These are phyloP conservation scores for Argentina silus DNA, from an alignment of 2,797 vertebrate genomes.

Conservation along the genomic window DNA sequence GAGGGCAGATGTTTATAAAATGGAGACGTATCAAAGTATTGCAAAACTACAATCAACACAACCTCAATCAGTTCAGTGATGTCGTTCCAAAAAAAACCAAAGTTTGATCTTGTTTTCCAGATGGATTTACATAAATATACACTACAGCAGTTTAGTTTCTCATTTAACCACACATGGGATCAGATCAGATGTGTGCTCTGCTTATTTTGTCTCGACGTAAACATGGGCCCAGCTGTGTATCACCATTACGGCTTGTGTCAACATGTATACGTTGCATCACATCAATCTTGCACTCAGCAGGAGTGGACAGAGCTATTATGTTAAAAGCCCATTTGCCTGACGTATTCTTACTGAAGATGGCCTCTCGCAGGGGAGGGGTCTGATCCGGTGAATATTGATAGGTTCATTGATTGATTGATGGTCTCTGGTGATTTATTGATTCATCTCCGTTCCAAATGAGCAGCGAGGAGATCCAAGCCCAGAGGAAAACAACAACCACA, in stretches of 20 bases:
- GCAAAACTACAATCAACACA: conserved; percentile 39
- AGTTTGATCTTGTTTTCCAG: conserved; percentile 60
- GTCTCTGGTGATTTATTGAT: conserved; percentile 67
- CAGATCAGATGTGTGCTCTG: conserved; percentile 30
- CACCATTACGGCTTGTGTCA: conserved; percentile 51
- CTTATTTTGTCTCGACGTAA: conserved; percentile 38
- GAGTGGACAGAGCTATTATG: conserved; percentile 66
- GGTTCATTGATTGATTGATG: conserved; percentile 71
- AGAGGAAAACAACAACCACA: not conserved
- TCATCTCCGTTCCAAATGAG: conserved; percentile 66
- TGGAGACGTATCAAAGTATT: conserved; percentile 24
- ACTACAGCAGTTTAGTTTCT: conserved; percentile 45
- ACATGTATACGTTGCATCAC: conserved; percentile 19
- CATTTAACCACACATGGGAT: conserved; percentile 7
- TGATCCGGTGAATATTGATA: conserved; percentile 60
- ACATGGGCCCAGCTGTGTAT: conserved; percentile 56
- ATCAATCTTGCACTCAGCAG: conserved; percentile 67
- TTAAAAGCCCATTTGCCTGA: conserved; percentile 73
- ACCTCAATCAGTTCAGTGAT: conserved; percentile 45
- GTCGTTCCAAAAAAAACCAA: conserved; percentile 53
- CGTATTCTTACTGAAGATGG: conserved; percentile 59
- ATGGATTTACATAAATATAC: conserved; percentile 59
- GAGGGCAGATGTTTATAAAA: conserved; percentile 52
- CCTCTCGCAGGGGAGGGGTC: conserved; percentile 54
- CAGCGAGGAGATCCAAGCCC: conserved; percentile 41